Base-by-base conservation (phyloP, 2,888 invertebrate genomes). In the Drosophila parthenogenetica region DNA sequence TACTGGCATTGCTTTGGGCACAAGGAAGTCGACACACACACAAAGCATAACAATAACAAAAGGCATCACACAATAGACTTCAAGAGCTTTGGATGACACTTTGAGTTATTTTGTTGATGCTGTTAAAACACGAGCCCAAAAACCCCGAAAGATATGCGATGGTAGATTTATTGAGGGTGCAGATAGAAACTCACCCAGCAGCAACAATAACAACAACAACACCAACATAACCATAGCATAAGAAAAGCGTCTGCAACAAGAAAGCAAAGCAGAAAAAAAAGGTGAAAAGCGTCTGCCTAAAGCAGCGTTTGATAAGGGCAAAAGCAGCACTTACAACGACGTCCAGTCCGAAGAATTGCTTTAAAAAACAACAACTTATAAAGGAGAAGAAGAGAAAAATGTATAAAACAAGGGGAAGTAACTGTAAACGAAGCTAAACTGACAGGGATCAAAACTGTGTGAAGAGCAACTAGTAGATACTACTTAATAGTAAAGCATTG, bases 81-180 rank as follows among this genome's bases (percentile, higher is more conserved):
- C 77, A 82, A 85, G 85, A 85, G 85, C 82, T 81, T 81, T 79
- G 79, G 82, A 83, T 83, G 85, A 85, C 83, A 83, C 85, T 82
- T 82, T 82, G 81, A 81, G 84, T 82, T 83, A 82, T 83, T 82
- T 81, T 82, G 83, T 81, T 82, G 82, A 84, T 82, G 82, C 79
- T 79, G 82, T 73, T 77, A 80, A 82, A 82, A 74, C 77, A 80
- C 69, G 59, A 68, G 59, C 58, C 57, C 32, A 63, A 45, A 35
- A 35, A 7, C 35, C 64, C 63, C 79, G 63, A 55, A 69, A 79
- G 84, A 79, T 79, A 81, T 84, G 79, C 79, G 76, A 70, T 78
- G 81, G 60, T 84, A 82, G 80, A 83, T 82, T 82, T 84, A 82
- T 82, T 69, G 79, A 51, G 70, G 77, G 67, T 60, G 43, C 71